Evolutionary conservation across 1,140 invertebrate genomes (phyloP), one percentile per base, ranked within the genome.

Genomic region (Episyrphus balteatus): DNA sequence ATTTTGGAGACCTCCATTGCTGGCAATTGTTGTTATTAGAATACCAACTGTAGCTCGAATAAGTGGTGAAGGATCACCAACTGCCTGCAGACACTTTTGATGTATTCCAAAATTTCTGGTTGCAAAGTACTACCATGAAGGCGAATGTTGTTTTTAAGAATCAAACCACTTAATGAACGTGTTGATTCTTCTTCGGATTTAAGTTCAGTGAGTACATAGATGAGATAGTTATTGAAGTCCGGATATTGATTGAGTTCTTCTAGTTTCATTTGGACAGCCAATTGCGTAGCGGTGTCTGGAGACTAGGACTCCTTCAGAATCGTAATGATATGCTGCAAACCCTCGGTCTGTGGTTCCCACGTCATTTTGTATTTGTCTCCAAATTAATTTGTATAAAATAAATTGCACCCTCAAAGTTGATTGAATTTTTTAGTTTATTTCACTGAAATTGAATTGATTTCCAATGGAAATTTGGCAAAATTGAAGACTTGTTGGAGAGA

Each of bases 211-310:
- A 99, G 75, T 55, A 99, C 92, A 75, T 94, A 99, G 65, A 98
- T 96, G 55, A 99, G 76, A 73, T 98, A 99, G 66, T 97, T 98
- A 72, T 98, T 98, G 72, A 99, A 99, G 68, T 99, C 93, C 55
- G 94, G 92, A 75, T 91, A 97, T 69, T 90, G 92, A 67, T 98
- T 98, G 50, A 99, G 75, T 74, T 98, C 91, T 78, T 98, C 93
- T 68, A 99, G 79, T 92, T 96, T 96, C 86, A 93, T 84, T 82
- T 98, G 95, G 60, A 98, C 95, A 56, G 86, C 83, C 68, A 90
- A 79, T 73, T 99, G 96, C 40, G 88, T 94, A 47, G 83, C 84
- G 56, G 88, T 98, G 73, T 98, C 92, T 48, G 93, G 89, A 54
- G 93, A 98, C 70, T 99, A 95, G 50, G 94, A 98, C 75, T 99